A percentile compares a stretch with the other conserved stretches of the same genome.
These are phyloP conservation scores for Lordiphosa fenestrarum DNA, from an alignment of 2,888 invertebrate genomes.

Conservation along the genomic window DNA sequence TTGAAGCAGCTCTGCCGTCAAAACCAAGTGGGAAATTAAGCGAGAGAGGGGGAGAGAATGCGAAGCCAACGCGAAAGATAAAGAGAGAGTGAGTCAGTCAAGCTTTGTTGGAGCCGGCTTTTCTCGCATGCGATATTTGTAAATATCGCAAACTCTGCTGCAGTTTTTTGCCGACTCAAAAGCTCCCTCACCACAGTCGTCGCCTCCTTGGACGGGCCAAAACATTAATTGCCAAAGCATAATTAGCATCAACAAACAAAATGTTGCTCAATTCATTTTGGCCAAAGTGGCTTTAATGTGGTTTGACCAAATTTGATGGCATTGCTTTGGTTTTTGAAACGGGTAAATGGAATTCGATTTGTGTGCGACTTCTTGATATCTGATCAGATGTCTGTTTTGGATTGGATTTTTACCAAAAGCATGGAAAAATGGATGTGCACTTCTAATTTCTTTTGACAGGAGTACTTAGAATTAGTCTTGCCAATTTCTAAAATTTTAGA, in stretches of 20 bases:
- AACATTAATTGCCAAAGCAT: constrained; percentile 38
- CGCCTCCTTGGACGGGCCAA: constrained; percentile 8
- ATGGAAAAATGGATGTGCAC: no score
- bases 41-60: not conserved
- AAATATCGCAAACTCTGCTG: constrained; percentile 19
- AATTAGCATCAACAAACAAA: constrained; percentile 42
- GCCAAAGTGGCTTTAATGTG: constrained; percentile 25
- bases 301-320: constrained; percentile 16
- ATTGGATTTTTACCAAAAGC: constrained; percentile 8
- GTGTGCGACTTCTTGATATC: constrained; percentile 10
- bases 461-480: no score
- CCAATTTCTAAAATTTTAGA: no score
- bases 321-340: constrained; percentile 22
- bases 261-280: constrained; percentile 46
- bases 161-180: constrained; percentile 8
- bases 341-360: constrained; percentile 30
- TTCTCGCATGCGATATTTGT: constrained; percentile 38
- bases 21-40: constrained; percentile 21
- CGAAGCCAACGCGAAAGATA: constrained; percentile 6
- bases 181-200: constrained; percentile 7
- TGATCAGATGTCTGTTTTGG: constrained; percentile 8
- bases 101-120: constrained; percentile 20
- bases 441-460: no score
- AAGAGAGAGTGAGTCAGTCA: constrained; percentile 10
- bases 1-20: constrained; percentile 18